Evolutionary conservation across 2,113 vertebrate genomes (phyloP).

Genomic region (Girardinichthys multiradiatus): DNA sequence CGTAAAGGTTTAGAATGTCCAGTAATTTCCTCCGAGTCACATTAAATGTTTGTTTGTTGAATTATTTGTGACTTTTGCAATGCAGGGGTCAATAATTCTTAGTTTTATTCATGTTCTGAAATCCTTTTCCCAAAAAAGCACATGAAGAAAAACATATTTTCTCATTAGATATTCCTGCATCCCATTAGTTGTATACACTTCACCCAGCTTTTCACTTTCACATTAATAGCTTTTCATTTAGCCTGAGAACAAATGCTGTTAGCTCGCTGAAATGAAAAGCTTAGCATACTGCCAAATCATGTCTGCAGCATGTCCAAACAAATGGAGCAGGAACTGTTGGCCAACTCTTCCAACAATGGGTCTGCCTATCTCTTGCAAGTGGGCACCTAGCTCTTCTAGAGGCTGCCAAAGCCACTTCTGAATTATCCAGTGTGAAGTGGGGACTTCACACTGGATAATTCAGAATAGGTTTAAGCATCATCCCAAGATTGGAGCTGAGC

Average conservation of each 20-base stretch:
- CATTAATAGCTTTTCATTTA: constrained; percentile 37
- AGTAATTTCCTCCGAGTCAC: neutral
- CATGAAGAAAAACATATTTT: neutral
- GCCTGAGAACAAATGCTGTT: constrained; percentile 40
- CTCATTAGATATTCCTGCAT: neutral
- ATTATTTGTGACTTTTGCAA: neutral
- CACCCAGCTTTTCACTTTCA: constrained; percentile 28
- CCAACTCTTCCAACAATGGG: constrained; percentile 62
- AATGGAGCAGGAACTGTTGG: constrained; percentile 58
- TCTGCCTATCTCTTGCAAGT: constrained; percentile 45
- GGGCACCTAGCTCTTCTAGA: constrained; percentile 48
- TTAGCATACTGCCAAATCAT: constrained; percentile 51
- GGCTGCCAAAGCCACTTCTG: constrained; percentile 71
- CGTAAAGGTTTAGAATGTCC: neutral
- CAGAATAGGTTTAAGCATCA: constrained; percentile 64
- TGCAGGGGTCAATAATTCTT: no score
- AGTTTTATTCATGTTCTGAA: constrained; percentile 6
- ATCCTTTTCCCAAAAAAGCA: neutral
- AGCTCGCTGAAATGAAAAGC: constrained; percentile 65
- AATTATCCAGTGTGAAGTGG: no score
- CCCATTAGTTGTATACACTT: constrained; percentile 12
- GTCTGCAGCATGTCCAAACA: constrained; percentile 62
- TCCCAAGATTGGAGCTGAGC: constrained; percentile 66
- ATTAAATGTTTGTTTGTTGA: neutral
- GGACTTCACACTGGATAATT: constrained; percentile 65